Conservation (phyloP, 2,113 vertebrate species). For the Pungitius pungitius region DNA sequence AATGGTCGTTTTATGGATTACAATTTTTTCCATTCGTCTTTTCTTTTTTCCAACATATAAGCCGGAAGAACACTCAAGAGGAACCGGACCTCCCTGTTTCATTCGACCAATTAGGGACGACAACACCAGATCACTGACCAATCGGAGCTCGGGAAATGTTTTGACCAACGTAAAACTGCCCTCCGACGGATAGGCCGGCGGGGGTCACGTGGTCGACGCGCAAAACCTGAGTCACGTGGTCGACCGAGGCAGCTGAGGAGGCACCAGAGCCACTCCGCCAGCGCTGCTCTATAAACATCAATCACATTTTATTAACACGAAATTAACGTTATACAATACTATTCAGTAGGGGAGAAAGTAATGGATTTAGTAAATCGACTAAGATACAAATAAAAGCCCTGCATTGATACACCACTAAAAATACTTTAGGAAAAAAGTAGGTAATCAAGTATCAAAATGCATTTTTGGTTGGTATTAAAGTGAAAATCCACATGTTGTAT, state of each 20-base stretch:
- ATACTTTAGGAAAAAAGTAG: background rate
- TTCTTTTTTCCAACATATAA: conserved; percentile 76
- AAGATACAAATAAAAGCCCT: background rate
- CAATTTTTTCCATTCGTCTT: conserved; percentile 79
- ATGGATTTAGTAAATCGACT: background rate
- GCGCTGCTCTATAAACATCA: background rate
- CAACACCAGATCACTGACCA: conserved; percentile 11
- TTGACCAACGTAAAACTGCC: conserved; percentile 11
- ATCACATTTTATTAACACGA: background rate
- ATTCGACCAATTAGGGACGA: conserved; percentile 48
- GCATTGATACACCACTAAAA: background rate
- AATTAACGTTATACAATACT: background rate
- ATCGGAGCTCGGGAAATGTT: conserved; percentile 25
- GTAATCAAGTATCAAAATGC: background rate
- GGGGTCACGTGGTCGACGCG: background rate
- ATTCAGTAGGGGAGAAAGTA: background rate
- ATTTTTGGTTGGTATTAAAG: too few relatives aligned
- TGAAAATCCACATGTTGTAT: background rate
- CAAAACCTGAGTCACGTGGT: conserved; percentile 41
- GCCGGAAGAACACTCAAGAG: conserved; percentile 69
- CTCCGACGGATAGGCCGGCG: background rate
- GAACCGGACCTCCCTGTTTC: conserved; percentile 23
- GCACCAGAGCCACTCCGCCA: conserved; percentile 17
- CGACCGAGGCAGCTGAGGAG: background rate
- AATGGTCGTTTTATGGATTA: conserved; percentile 67